Evolutionary conservation across 2,113 vertebrate species (phyloP), one percentile per base, ranked within the genome.

Genomic region (Climacteris rufus): DNA sequence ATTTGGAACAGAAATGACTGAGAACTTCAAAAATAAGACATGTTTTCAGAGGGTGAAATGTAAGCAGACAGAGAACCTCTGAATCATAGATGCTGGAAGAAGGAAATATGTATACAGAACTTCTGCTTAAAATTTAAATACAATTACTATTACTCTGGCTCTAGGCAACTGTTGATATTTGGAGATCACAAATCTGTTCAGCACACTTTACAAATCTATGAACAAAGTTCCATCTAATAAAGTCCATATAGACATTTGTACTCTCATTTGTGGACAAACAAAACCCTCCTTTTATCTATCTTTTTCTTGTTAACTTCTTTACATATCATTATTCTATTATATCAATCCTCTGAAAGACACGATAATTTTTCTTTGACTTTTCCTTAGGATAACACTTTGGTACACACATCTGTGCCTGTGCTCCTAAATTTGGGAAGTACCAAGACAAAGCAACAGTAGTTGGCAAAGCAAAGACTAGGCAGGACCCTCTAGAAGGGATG

Each of bases 261-360:
- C 30, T 25, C 15, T n/a, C n/a, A 59, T 89, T 22, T 66, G 9
- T 21, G 23, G n/a, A 33, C 31, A 66, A 24, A 66, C 16, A 56
- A 52, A 2, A 0, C 1, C 5, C 2, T 6, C 3, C 12, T 7
- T 4, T 61, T 49, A 52, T n/a, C 18, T 49, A 52, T n/a, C 18
- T 61, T n/a, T 37, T 5, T 20, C 31, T 83, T 31, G 44, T 25
- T 44, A 40, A 39, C 21, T 47, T 28, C 56, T 86, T 75, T 45
- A 61, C 0, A 1, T 23, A 74, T 8, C 42, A 71, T 15, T 45
- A 13, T 39, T n/a, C 33, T 22, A 52, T 33, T 11, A 9, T 6
- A 39, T 18, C 18, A 66, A 1, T 53, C 47, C n/a, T 76, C 59
- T 17, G 16, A 87, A 52, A 53, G 31, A 31, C 3, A 37, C 0